These are phyloP conservation scores for Meda fulgida DNA, from an alignment of 2,797 vertebrate species.

Conservation along the genomic window DNA sequence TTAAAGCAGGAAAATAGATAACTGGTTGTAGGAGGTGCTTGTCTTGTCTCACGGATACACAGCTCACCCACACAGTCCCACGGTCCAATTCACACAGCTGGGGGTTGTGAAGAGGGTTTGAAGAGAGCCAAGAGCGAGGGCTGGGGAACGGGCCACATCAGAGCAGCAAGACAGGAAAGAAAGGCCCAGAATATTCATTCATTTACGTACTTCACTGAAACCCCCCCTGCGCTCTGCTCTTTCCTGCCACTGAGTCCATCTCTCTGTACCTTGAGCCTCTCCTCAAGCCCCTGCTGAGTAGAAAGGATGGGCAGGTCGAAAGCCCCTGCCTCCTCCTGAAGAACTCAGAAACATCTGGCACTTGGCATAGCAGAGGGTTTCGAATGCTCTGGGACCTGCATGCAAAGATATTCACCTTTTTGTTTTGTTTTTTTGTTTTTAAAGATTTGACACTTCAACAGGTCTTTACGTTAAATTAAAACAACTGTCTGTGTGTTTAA, in stretches of 20 bases:
- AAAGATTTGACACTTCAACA: not conserved
- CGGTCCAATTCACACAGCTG: slow-evolving; percentile 59
- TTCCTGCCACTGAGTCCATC: slow-evolving; percentile 48
- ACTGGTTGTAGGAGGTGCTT: slow-evolving; percentile 10
- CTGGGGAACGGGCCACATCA: slow-evolving; percentile 42
- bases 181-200: slow-evolving; percentile 55
- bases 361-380: slow-evolving; percentile 44
- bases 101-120: slow-evolving; percentile 52
- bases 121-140: slow-evolving; percentile 41
- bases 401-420: not conserved
- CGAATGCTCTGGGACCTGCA: slow-evolving; percentile 23
- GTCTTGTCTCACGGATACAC: slow-evolving; percentile 27
- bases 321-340: slow-evolving; percentile 40
- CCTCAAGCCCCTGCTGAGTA: slow-evolving; percentile 52
- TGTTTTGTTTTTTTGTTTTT: not conserved
- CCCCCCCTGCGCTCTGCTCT: slow-evolving; percentile 50
- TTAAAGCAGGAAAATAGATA: slow-evolving; percentile 23
- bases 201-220: slow-evolving; percentile 47
- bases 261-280: slow-evolving; percentile 49
- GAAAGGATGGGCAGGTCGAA: slow-evolving; percentile 46
- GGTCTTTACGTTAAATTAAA: slow-evolving; percentile 4
- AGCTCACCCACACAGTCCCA: slow-evolving; percentile 58
- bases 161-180: slow-evolving; percentile 44
- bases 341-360: slow-evolving; percentile 61
- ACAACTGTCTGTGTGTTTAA: slow-evolving; percentile 16